Base-by-base conservation (phyloP, 2,113 vertebrate genomes). In the Macaca fascicularis region DNA sequence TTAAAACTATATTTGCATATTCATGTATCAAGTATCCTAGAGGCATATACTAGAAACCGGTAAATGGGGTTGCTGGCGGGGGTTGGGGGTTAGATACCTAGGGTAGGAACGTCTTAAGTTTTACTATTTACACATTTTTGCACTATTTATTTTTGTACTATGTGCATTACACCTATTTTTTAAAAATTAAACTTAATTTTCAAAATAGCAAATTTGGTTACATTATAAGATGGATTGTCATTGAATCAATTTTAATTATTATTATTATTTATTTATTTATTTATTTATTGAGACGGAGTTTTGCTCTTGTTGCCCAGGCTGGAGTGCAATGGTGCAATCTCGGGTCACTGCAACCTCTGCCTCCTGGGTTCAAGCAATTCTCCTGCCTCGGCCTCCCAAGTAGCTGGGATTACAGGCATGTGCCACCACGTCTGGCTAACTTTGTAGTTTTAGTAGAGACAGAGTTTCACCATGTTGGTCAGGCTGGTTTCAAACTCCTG, bases 201-300 rank as follows among this genome's bases (percentile, higher is more conserved):
- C 61, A 64, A 55, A 38, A 45, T 93, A 32, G 22, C 23, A 35
- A 80, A 75, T 75, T 38, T 85, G 64, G 22, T 67, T 80, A 89
- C 45, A 80, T 48, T 50, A 64, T 76, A 80, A 91, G 75, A 80
- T 23, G 91, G 45, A 95, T 12, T 86, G 61, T 74, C n/a, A 70
- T 0, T 38, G 38, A 89, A 25, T 84, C 40, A 35, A 61, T 22
- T 52, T 72, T 55, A 72, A 87, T 55, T 50, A 72, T 52, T 55
- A 55, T 55, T 55, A 52, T 55, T 30, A 64, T 64, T 64, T 50
- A 50, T 50, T 50, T 13, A 48, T 50, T 50, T 0, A 50, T 13
- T 64, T 64, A 13, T 32, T 32, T 32, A 14, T 64, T 64, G 61
- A 64, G 61, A 64, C 2, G 12, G 61, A 64, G 27, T 64, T 64